Evolutionary conservation across 1,140 invertebrate genomes (phyloP), one percentile per base, ranked within the genome.

Genomic region (Megalonaias nervosa): DNA sequence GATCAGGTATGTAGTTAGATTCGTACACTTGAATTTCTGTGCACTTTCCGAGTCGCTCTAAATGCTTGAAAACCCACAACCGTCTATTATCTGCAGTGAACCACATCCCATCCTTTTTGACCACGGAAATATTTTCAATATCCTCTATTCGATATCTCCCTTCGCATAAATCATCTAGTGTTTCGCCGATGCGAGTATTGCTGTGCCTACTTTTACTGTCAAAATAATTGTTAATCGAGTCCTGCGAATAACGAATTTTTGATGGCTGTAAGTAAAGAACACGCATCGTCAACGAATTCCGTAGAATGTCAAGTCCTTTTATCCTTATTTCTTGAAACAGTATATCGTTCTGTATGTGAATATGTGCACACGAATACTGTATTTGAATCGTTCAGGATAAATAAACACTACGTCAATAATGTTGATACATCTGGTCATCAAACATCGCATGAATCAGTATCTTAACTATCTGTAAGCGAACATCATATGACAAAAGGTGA

Each of bases 41-140:
- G 56, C 75, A 77, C 56, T 62, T 61, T 26, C 69, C 69, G 9
- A 67, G 69, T 2, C 19, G 31, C 67, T 77, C 69, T 5, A 72
- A 60, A 15, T 77, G 16, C 23, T 66, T 60, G 57, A 77, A 77
- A 15, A 77, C 58, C 75, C 75, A 77, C 5, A 77, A 58, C 16
- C 75, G 31, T 58, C 75, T 71, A n/a, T 77, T 77, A 31, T 77
- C 70, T 61, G 67, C 68, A 2, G 75, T 76, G 55, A 21, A 76
- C 75, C 75, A 76, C 70, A 65, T 71, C 1, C 64, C 57, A 60
- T 59, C 56, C 62, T 64, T 21, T 55, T 38, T 23, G 1, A 38
- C 58, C 16, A 77, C 75, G 16, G 59, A 70, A 23, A 77, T 77
- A 5, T 21, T 60, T 55, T 69, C 69, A 15, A 77, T 77, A 58